Evolutionary conservation across 2,113 vertebrate genomes (phyloP), one percentile per base, ranked within the genome.

Genomic region (Channa argus): DNA sequence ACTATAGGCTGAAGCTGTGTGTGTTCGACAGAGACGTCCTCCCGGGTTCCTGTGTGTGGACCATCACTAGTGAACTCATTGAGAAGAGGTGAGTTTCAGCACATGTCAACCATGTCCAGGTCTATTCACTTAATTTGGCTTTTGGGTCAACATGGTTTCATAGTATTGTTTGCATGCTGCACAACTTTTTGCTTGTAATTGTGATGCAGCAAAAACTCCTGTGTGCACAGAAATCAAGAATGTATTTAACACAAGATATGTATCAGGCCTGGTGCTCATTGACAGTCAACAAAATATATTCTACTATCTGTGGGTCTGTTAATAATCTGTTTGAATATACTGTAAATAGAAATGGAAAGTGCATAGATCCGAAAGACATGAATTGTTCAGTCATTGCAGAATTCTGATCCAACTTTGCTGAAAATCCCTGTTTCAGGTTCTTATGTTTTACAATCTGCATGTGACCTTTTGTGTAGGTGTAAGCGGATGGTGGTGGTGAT

Each of bases 21-120:
- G 98, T 99, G 8, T 98, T 97, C 2, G 98, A 99, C 77, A 93
- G 98, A 2, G 96, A 99, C 0, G 98, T 99, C 63, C 92, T 99
- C 56, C 98, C 98, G 0, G 98, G 98, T 50, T 91, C 96, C 0
- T 99, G 97, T 2, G 95, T 99, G 52, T 99, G 96, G 96, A 96
- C 96, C 91, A 98, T 99, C 87, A 95, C 96, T 0, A 97, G 97
- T 37, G 98, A 99, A 15, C 97, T 99, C 34, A 99, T 99, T 46
- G 98, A 99, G 82, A 96, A 77, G 70, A 96, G 98, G 97, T 97
- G 24, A 58, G 78, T 36, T 45, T 24, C 0, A 1, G 10, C 43
- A 13, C 14, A 8, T 5, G 5, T 14, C n/a, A 6, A 60, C 36
- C 6, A 43, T 13, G 11, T 45, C 24, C 2, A 5, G 11, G n/a